phyloP scores from a whole-genome alignment of 2,797 vertebrate genomes.

The Macrochelys suwanniensis region DNA sequence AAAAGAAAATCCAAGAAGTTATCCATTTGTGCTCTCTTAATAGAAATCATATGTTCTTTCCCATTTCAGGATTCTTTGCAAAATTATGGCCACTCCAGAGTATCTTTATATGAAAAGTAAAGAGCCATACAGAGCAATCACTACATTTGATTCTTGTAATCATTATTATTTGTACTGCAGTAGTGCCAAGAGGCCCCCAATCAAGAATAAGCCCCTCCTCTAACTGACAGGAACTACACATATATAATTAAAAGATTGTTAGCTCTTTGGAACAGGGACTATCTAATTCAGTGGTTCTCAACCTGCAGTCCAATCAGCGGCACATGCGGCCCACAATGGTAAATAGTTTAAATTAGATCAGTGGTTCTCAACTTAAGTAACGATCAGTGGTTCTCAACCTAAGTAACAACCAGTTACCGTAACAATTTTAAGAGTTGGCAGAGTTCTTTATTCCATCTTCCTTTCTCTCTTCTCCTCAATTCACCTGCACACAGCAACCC shows the following conservation, averaged over 20 bases:
- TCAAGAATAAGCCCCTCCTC: not conserved
- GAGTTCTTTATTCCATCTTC: not conserved
- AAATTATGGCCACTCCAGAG: conserved; percentile 53
- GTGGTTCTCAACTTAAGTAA: too few species aligned
- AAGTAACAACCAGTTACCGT: not conserved
- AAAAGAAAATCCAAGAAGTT: conserved; percentile 53
- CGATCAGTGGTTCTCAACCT: too few species aligned
- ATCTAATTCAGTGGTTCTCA: too few species aligned
- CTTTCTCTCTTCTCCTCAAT: not conserved
- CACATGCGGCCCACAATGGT: accelerated
- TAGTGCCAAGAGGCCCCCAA: not conserved
- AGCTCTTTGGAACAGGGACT: too few species aligned
- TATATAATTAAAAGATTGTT: not conserved
- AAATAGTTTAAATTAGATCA: not conserved
- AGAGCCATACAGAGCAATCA: not conserved
- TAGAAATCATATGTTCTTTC: conserved; percentile 29
- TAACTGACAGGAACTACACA: not conserved
- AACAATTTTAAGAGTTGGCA: not conserved
- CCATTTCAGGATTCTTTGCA: not conserved
- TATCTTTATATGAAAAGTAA: conserved; percentile 15
- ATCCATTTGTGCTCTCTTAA: not conserved
- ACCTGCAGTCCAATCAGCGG: too few species aligned
- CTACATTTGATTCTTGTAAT: not conserved
- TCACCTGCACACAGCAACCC: not conserved
- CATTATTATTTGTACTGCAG: conserved; percentile 11